Evolutionary conservation across 2,797 vertebrate genomes (phyloP), one percentile per base, ranked within the genome.

Genomic region (Melanotaenia boesemani): DNA sequence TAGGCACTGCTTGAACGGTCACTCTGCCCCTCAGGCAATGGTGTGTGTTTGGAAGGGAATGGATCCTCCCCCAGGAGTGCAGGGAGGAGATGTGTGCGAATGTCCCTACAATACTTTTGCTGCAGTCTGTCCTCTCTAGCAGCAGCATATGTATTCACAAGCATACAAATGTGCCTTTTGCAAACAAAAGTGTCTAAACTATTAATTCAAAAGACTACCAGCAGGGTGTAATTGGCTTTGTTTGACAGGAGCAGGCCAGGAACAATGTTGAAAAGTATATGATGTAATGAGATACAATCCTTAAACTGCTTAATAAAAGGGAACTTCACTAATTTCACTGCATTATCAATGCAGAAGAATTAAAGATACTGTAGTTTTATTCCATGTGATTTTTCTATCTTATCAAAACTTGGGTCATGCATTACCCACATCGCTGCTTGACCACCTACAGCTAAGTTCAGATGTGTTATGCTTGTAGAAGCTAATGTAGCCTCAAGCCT

Each of bases 21-120:
- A 93, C 90, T 93, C 91, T 92, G 89, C 88, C 92, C 92, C 92
- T 91, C 82, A 88, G 92, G 92, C 91, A 8, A 82, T 92, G 81
- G 82, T 89, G 92, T 89, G 90, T 88, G 89, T 89, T 93, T 91
- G 91, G 91, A 86, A 91, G 87, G 87, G 89, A 92, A 92, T 93
- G 88, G 91, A 93, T 93, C 91, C 92, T 92, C 91, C 92, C 91
- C 82, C 82, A 91, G 89, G 92, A 92, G 86, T 81, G 89, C 85
- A 87, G 88, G 68, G 87, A 88, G 85, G 87, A 83, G 82, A 87
- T 82, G 86, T 79, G 81, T 86, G 85, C 79, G 80, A 82, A 79
- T 80, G 89, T 93, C 83, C 72, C 81, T 64, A 78, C 85, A 66
- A 75, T 85, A 76, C 81, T 90, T 87, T 76, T 88, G 89, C 88